Percentiles rank a stretch among this genome's conserved stretches.
Conservation (phyloP, 2,113 vertebrate genomes). For the Ptilorrhoa leucosticta region DNA sequence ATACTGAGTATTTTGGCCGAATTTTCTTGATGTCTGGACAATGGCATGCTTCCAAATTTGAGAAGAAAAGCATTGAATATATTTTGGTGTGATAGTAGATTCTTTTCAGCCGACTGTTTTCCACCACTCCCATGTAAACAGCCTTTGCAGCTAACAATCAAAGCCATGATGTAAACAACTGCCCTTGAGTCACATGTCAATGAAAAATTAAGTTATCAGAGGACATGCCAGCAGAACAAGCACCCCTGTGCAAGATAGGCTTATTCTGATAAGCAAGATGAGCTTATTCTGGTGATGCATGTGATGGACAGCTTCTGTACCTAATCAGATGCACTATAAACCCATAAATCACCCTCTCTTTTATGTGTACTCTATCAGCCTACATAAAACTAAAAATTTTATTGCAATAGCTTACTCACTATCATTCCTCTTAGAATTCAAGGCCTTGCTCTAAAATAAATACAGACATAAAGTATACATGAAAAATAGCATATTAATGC, state of each 20-base stretch:
- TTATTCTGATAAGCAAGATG: neutral
- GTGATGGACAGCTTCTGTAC: neutral
- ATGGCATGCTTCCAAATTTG: neutral
- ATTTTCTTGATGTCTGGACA: neutral
- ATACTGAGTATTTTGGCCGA: neutral
- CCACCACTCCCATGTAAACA: neutral
- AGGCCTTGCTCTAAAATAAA: neutral
- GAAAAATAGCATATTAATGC: neutral
- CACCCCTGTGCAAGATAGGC: neutral
- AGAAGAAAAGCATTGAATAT: neutral
- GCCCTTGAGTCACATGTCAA: neutral
- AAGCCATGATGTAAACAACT: neutral
- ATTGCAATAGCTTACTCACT: neutral
- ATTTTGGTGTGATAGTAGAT: neutral
- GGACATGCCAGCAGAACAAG: neutral
- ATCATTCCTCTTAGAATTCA: neutral
- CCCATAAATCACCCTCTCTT: neutral
- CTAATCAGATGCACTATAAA: neutral
- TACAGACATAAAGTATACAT: neutral
- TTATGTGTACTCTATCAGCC: neutral
- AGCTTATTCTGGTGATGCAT: neutral
- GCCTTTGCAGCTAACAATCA: neutral
- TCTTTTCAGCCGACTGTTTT: neutral
- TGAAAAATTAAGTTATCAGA: neutral
- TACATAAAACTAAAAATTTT: neutral